Base-by-base conservation (phyloP, 2,888 invertebrate genomes). In the Limnephilus lunatus region DNA sequence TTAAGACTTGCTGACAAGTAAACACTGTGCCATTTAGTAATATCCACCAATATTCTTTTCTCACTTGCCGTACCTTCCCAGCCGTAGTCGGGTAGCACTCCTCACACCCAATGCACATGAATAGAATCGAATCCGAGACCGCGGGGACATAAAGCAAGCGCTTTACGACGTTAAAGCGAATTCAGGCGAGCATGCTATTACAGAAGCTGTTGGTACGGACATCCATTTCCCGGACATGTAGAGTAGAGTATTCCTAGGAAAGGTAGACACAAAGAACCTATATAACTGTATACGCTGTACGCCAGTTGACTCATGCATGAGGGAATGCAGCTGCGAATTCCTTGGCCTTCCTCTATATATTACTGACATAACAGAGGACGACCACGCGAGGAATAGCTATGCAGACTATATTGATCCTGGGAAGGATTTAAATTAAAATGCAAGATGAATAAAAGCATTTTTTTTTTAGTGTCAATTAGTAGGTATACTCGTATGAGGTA, bases 401-500 rank as follows among this genome's bases (percentile, higher is more conserved):
- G 86, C 39, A 35, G 19, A 14, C 48, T 48, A 48, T 86, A 86
- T 48, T 86, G 86, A 86, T 44, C 48, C 30, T n/a, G 48, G 14
- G 86, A 86, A 86, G 44, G 32, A 86, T 48, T 86, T 86, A 86
- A 48, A 44, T 44, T 14, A 14, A 14, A 86, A 86, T 44, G 7
- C 68, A 68, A 25, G 25, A 25, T 1, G 68, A n/a, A 2, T 68
- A 68, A 68, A 19, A 68, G 4, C 19, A 53, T 53, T 53, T 15
- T 25, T 7, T 68, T 68, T n/a, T 0, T 25, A n/a, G 25, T 68
- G 68, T 4, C 68, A 68, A 68, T 68, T n/a, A 68, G 68, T 68
- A 68, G n/a, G 68, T 25, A 68, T 68, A n/a, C n/a, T 68, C 9
- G 25, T 68, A 68, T 25, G 68, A 68, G 25, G 25, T 39, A 3